Conservation (phyloP, 1,140 invertebrate species). For the Agrilus planipennis region DNA sequence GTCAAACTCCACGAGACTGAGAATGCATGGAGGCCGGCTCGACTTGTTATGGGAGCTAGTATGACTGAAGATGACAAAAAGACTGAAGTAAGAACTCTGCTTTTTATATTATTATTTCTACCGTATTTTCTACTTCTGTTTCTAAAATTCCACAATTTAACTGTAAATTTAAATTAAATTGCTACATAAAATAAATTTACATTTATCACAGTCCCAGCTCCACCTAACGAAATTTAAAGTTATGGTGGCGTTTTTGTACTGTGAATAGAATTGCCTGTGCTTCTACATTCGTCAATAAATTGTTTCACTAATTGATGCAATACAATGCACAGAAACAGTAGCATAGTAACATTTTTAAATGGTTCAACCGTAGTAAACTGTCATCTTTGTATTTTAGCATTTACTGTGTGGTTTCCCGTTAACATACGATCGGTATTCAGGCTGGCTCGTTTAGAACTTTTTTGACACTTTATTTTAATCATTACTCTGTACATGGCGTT, state of each 20-base stretch:
- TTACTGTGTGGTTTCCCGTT: too few species aligned
- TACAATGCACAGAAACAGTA: constrained; percentile 1
- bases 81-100: constrained; percentile 38
- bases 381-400: too few species aligned
- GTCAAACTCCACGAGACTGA: constrained; percentile 75
- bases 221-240: not conserved
- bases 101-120: constrained; percentile 1
- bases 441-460: too few species aligned
- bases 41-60: constrained; percentile 37
- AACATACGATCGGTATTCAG: too few species aligned
- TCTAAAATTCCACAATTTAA: not conserved
- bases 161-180: not conserved
- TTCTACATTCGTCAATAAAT: not conserved
- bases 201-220: constrained; percentile 1
- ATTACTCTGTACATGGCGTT: too few species aligned
- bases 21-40: constrained; percentile 80
- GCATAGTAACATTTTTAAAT: too few species aligned
- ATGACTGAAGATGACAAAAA: constrained; percentile 50
- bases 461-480: too few species aligned
- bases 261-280: constrained; percentile 1
- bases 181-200: not conserved
- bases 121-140: not conserved
- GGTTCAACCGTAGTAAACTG: too few species aligned
- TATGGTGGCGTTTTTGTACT: constrained; percentile 1
- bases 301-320: not conserved